Conservation (phyloP, 1,140 invertebrate species). For the Hestina assimilis region DNA sequence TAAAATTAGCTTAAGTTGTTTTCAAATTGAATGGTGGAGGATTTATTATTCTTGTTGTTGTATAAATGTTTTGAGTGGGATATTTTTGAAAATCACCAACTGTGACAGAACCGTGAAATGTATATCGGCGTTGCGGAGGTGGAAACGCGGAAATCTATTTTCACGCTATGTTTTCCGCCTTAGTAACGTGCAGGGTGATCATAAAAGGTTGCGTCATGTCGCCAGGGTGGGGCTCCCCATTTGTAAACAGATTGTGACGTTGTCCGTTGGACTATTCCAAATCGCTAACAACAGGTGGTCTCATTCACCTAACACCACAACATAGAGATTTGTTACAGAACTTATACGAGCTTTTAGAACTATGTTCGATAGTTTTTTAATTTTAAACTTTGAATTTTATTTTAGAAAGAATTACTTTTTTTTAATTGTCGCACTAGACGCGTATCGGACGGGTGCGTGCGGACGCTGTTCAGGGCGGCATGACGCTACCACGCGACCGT, state of each 20-base stretch:
- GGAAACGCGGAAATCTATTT: constrained; percentile 69
- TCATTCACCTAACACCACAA: constrained; percentile 13
- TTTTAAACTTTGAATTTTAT: not conserved
- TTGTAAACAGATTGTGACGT: constrained; percentile 73
- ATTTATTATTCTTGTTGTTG: not conserved
- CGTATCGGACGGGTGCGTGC: constrained; percentile 39
- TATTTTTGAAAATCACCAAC: too few species aligned
- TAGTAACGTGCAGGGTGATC: constrained; percentile 58
- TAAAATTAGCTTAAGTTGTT: not conserved
- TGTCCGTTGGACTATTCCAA: constrained; percentile 58
- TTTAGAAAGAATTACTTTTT: not conserved
- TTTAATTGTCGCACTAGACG: constrained; percentile 33
- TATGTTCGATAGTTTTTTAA: not conserved
- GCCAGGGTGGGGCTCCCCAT: constrained; percentile 49
- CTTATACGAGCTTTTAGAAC: not conserved
- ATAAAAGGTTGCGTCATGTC: constrained; percentile 70
- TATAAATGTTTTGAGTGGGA: not conserved
- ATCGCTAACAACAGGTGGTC: constrained; percentile 70
- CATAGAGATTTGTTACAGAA: constrained; percentile 15
- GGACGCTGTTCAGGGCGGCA: constrained; percentile 47
- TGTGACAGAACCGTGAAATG: not conserved
- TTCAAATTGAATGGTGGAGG: not conserved
- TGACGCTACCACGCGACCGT: constrained; percentile 59
- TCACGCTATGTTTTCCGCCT: constrained; percentile 64
- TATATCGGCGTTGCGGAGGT: constrained; percentile 25